Conservation (phyloP, 2,113 vertebrate species). For the Pimephales promelas region DNA sequence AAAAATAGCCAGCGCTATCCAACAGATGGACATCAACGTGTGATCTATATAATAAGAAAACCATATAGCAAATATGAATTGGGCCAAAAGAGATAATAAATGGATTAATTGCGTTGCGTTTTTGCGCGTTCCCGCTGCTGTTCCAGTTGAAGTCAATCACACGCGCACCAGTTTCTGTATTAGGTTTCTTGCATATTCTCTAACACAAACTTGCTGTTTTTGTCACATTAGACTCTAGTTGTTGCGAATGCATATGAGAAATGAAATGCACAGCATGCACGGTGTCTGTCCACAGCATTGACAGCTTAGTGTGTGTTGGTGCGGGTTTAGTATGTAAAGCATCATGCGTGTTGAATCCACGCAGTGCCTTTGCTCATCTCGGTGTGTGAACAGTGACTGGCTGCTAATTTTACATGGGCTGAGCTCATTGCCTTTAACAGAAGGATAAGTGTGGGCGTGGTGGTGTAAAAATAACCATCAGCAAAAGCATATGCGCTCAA, state of each 20-base stretch:
- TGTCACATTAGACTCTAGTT: neutral
- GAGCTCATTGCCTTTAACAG: conserved; percentile 43
- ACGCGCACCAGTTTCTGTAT: neutral
- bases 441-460: conserved; percentile 43
- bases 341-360: neutral
- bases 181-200: neutral
- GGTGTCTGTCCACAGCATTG: neutral
- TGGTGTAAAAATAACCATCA: conserved; percentile 41
- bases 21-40: neutral
- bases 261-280: too few relatives aligned
- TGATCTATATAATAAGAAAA: neutral
- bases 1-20: neutral
- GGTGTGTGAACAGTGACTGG: conserved; percentile 23
- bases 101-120: neutral
- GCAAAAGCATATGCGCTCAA: conserved; percentile 24
- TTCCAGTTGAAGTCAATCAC: neutral
- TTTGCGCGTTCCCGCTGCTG: neutral
- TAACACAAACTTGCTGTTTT: conserved; percentile 6
- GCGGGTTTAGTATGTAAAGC: neutral
- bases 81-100: neutral
- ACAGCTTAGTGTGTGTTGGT: neutral
- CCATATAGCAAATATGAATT: neutral
- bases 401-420: conserved; percentile 29
- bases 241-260: neutral
- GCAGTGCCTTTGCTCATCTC: neutral